phyloP scores from a whole-genome alignment of 2,888 invertebrate genomes.

The Pasiphila rectangulata region DNA sequence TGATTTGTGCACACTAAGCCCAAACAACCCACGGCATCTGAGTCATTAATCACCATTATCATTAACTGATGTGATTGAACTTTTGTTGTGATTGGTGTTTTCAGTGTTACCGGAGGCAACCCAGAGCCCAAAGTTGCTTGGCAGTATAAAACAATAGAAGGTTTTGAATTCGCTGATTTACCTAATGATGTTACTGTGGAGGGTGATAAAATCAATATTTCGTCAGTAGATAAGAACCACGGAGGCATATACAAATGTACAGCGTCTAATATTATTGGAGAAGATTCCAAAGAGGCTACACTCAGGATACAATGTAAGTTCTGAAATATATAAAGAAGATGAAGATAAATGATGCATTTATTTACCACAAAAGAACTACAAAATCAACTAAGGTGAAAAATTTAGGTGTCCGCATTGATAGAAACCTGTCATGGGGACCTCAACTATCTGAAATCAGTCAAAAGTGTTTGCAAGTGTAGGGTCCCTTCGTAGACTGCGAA shows the following conservation, averaged over 20 bases:
- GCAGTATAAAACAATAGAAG: conserved; percentile 46
- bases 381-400: no score
- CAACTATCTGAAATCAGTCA: no score
- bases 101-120: conserved; percentile 54
- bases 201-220: conserved; percentile 43
- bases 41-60: no score
- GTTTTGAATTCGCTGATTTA: conserved; percentile 37
- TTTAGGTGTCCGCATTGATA: no score
- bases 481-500: no score
- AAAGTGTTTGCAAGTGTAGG: no score
- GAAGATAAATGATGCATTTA: no score
- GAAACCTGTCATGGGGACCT: no score
- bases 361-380: no score
- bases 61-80: neutral
- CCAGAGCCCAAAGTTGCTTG: conserved; percentile 56
- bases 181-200: conserved; percentile 45
- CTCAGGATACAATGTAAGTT: conserved; percentile 60
- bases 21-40: no score
- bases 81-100: neutral
- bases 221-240: conserved; percentile 41
- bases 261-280: conserved; percentile 53
- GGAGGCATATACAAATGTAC: conserved; percentile 56
- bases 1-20: no score
- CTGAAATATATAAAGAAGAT: no score
- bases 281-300: conserved; percentile 41